These are phyloP conservation scores for Sternotherus odoratus DNA, from an alignment of 2,797 vertebrate genomes.

Conservation along the genomic window DNA sequence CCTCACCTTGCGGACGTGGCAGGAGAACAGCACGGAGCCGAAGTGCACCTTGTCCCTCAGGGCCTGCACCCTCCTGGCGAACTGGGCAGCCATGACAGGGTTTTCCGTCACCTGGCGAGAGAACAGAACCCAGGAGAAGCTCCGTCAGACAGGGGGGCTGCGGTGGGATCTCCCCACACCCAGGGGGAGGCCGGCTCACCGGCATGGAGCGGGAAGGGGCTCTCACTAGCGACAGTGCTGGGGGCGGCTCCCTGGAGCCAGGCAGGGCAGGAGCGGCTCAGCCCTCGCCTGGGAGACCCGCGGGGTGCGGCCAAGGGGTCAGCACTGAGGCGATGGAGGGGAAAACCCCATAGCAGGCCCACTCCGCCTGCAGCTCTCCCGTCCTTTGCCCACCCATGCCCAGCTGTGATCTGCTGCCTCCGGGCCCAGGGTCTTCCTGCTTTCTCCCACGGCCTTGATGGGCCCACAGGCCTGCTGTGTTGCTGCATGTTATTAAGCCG, in stretches of 20 bases:
- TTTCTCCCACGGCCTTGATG: no score
- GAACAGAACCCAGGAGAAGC: not conserved
- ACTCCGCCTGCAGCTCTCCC: not conserved
- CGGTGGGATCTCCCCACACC: not conserved
- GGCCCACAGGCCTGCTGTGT: no score
- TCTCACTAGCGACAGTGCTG: fast-evolving
- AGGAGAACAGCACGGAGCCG: conserved; percentile 88
- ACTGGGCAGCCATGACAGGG: conserved; percentile 82
- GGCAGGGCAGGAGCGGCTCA: not conserved
- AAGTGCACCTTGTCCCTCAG: conserved; percentile 87
- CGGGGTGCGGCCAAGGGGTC: fast-evolving
- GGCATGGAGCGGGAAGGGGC: no score
- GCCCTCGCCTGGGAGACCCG: not conserved
- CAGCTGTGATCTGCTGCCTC: not conserved
- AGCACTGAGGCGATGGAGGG: not conserved
- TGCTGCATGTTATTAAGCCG: not conserved
- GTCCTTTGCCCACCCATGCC: not conserved
- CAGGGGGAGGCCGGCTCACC: not conserved
- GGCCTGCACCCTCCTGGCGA: conserved; percentile 81
- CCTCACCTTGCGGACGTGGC: conserved; percentile 90
- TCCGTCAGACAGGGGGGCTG: not conserved
- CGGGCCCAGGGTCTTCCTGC: no score
- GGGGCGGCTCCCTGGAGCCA: no score
- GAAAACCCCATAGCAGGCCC: not conserved
- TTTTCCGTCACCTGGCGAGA: conserved; percentile 84